phyloP scores from a whole-genome alignment of 2,888 invertebrate species.

The Erebia aethiops region DNA sequence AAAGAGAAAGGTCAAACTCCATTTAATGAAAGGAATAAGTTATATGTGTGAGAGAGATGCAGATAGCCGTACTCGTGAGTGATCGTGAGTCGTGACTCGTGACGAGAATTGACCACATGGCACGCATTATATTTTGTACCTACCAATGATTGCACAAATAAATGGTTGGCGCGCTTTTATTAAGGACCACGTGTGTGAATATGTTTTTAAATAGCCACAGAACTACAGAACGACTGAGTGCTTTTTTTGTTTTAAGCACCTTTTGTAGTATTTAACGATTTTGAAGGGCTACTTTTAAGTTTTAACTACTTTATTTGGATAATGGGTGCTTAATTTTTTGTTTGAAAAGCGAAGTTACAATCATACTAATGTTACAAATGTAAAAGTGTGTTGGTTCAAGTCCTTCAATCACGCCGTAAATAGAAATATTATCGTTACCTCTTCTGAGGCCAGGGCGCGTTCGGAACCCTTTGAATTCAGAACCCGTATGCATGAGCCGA shows the following conservation, averaged over 20 bases:
- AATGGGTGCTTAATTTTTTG: slow-evolving; percentile 8
- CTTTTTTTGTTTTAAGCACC: slow-evolving; percentile 38
- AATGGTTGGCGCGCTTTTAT: slow-evolving; percentile 75
- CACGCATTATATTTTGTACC: slow-evolving; percentile 67
- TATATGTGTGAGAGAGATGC: slow-evolving; percentile 55
- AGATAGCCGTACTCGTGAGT: slow-evolving; percentile 31
- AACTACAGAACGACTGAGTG: slow-evolving; percentile 34
- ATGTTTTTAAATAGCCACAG: slow-evolving; percentile 47
- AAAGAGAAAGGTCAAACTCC: slow-evolving; percentile 62
- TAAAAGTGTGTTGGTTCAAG: no score
- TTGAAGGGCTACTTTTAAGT: slow-evolving; percentile 10
- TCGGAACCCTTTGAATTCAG: no score
- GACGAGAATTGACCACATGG: slow-evolving; percentile 78
- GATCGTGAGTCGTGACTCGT: slow-evolving; percentile 24
- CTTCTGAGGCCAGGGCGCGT: no score
- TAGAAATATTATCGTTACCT: no score
- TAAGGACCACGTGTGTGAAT: slow-evolving; percentile 62
- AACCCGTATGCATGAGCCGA: no score
- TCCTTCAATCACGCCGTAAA: no score
- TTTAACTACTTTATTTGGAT: not conserved
- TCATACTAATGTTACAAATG: no score
- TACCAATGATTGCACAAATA: slow-evolving; percentile 73
- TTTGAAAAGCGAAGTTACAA: slow-evolving; percentile 1
- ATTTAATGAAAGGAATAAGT: slow-evolving; percentile 48
- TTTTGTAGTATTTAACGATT: slow-evolving; percentile 24